Conservation (phyloP, 1,140 invertebrate species). For the Uloborus diversus region DNA sequence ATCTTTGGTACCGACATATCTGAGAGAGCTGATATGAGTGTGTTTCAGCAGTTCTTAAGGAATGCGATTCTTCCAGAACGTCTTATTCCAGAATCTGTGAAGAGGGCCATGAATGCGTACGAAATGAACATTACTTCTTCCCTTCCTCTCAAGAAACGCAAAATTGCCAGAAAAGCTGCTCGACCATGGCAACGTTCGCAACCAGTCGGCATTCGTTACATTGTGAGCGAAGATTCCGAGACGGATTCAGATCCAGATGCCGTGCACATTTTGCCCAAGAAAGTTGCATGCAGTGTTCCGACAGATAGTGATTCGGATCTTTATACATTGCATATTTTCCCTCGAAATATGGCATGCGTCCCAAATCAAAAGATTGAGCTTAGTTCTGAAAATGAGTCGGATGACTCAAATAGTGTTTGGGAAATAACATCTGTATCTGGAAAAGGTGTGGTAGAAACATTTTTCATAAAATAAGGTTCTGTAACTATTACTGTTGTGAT, state of each 20-base stretch:
- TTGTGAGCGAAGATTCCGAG: conserved; percentile 46
- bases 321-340: no score
- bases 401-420: conserved; percentile 2
- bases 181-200: background rate
- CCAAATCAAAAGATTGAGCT: no score
- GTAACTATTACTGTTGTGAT: no score
- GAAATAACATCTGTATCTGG: conserved; percentile 27
- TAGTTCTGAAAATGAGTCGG: conserved; percentile 20
- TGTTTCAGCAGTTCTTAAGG: conserved; percentile 26
- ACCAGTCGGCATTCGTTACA: conserved; percentile 23
- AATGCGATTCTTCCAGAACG: background rate
- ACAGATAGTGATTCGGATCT: no score
- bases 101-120: conserved; percentile 9
- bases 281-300: no score
- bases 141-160: conserved; percentile 17
- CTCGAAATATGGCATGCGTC: no score
- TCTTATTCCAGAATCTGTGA: conserved; percentile 42
- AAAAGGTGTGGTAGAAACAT: no score
- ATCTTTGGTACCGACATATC: conserved; percentile 48
- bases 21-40: conserved; percentile 47
- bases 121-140: background rate
- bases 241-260: conserved; percentile 50
- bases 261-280: conserved; percentile 29
- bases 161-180: conserved; percentile 13
- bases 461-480: no score